Evolutionary conservation across 2,113 vertebrate genomes (phyloP).

Genomic region (Parus major): DNA sequence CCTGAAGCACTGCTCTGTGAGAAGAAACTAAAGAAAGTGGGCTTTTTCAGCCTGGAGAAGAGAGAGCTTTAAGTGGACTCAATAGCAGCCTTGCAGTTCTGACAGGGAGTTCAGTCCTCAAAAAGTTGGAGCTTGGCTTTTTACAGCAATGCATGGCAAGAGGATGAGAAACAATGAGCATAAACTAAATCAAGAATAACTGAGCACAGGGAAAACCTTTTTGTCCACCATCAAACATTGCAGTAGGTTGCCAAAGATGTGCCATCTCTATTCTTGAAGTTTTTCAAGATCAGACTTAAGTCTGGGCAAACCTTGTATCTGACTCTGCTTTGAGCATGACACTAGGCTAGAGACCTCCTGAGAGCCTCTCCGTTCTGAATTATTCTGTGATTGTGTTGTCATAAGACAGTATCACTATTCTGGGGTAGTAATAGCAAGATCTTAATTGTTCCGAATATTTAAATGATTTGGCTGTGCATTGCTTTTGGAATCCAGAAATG

Average conservation of each 20-base stretch:
- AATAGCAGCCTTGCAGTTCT: not conserved
- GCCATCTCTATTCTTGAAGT: not conserved
- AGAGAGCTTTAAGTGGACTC: not conserved
- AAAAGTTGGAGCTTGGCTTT: not conserved
- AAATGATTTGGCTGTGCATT: conserved; percentile 9
- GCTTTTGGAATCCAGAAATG: conserved; percentile 38
- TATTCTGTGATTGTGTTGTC: not conserved
- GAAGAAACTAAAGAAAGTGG: not conserved
- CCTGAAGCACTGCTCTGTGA: not conserved
- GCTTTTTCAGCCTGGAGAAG: not conserved
- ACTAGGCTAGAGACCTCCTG: not conserved
- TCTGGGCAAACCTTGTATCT: not conserved
- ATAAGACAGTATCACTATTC: not conserved
- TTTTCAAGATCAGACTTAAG: not conserved
- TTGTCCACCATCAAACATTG: not conserved
- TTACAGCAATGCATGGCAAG: not conserved
- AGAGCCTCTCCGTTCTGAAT: not conserved
- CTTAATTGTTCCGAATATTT: conserved; percentile 30
- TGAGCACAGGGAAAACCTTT: not conserved
- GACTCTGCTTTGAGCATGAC: not conserved
- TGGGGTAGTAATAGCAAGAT: not conserved
- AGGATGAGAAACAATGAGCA: not conserved
- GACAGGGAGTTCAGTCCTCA: not conserved
- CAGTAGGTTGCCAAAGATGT: not conserved
- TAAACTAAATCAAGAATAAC: not conserved